Evolutionary conservation across 2,888 invertebrate genomes (phyloP), one percentile per base, ranked within the genome.

Genomic region (Cryptophagus acutangulus): DNA sequence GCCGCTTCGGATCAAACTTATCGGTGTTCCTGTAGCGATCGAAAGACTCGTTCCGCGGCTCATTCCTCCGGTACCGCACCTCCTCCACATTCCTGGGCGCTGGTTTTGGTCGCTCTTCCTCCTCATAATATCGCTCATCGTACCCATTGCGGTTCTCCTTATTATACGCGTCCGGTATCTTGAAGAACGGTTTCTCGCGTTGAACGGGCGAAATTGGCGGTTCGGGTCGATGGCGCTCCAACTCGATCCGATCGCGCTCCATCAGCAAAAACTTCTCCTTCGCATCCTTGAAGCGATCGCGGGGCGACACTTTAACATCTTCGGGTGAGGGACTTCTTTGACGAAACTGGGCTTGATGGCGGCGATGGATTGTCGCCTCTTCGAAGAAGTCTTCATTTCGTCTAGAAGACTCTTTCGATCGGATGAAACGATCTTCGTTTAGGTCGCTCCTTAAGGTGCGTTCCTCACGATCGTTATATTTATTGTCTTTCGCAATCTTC

Each of bases 191-290:
- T 37, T 58, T 58, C 12, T 61, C 57, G 30, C 49, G 52, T 24
- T 50, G 29, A 6, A 52, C 50, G 1, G 64, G 64, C 2, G 64
- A 62, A 41, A 64, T 63, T 2, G 61, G 63, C 8, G 58, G 52
- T 36, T 63, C 63, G 0, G 55, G 51, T 24, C 50, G 40, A 28
- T 51, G 46, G 16, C 50, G 51, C 56, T 78, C 76, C 50, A 75
- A 72, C 49, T 76, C 77, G 47, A 79, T 73, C 41, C 79, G 71
- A 55, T 84, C 82, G 45, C 82, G 74, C 62, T 89, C 89, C 67
- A 89, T 75, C 47, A 84, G 79, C 65, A 83, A 76, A 63, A 89
- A 89, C 69, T 88, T 88, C 59, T 89, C 87, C 67, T 88, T 88
- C 31, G 89, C 88, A 56, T 88, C 88, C 56, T 86, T 83, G 69